Percentiles rank a stretch among this genome's conserved stretches.
These are phyloP conservation scores for Zapus hudsonius DNA, from an alignment of 2,113 vertebrate species.

Conservation along the genomic window DNA sequence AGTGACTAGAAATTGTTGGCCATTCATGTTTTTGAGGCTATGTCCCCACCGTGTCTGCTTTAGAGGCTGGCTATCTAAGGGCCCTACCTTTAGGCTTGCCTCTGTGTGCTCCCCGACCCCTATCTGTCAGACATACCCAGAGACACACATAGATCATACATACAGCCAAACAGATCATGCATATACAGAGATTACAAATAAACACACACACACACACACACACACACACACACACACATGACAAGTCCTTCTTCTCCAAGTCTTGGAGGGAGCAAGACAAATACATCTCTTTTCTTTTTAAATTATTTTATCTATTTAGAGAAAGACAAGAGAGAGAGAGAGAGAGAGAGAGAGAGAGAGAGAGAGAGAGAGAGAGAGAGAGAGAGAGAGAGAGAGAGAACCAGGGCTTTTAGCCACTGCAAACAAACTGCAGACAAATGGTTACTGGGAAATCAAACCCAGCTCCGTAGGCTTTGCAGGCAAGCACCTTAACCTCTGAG, in stretches of 20 bases:
- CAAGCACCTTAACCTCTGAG: too few relatives aligned
- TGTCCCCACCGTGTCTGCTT: rapidly evolving
- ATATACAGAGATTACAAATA: neutral
- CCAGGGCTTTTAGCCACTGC: too few relatives aligned
- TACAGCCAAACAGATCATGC: too few relatives aligned
- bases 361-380: too few relatives aligned
- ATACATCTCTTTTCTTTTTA: neutral
- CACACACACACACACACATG: neutral
- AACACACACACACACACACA: neutral
- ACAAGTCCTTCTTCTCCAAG: neutral
- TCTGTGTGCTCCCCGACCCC: neutral
- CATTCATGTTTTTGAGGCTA: neutral
- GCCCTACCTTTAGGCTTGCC: neutral
- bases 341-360: too few relatives aligned
- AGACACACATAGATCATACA: neutral
- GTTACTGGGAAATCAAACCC: too few relatives aligned
- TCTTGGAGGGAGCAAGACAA: neutral
- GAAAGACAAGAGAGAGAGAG: too few relatives aligned
- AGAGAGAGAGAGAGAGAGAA: too few relatives aligned
- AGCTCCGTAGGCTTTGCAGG: too few relatives aligned
- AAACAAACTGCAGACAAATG: too few relatives aligned
- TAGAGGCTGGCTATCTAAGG: neutral
- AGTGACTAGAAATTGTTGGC: rapidly evolving
- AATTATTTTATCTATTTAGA: too few relatives aligned
- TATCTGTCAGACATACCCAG: neutral